Base-by-base conservation (phyloP, 2,888 invertebrate species). In the Glaucopsyche alexis region DNA sequence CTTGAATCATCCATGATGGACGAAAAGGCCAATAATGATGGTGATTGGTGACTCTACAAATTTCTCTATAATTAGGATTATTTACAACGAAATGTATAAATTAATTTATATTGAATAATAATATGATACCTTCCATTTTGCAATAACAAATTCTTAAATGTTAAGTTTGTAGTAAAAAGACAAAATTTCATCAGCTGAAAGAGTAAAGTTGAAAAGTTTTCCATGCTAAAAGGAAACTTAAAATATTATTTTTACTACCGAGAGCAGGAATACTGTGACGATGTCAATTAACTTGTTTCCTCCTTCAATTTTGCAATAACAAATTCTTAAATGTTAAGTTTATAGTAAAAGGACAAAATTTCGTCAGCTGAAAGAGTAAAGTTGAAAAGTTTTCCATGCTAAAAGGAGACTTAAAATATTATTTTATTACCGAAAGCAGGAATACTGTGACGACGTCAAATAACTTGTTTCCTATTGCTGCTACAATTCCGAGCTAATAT, bases 201-300 rank as follows among this genome's bases (percentile, higher is more conserved):
- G 19, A 55, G 11, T 11, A 19, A 60, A 60, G 55, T 29, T 60
- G 13, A 60, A 60, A 60, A 19, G 55, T 19, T 2, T 11, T 16
- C 52, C 7, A 60, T 60, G 19, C 19, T 29, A 60, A 60, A 13
- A 60, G 29, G 11, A 60, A 9, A 29, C 55, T 60, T 29, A 60
- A 16, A 60, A 60, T 60, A 29, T 60, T 13, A 60, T 29, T 29
- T n/a, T 29, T 5, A 13, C 16, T 52, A 52, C 52, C 16, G 9
- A 3, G 7, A 19, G 55, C 19, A 29, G 19, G 19, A 60, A 60
- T 19, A 60, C 13, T 60, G 11, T 16, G 29, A 29, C 29, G 66
- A 66, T 42, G 11, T 66, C n/a, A 66, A 42, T 40, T 40, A 66
- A 66, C 40, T 45, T 11, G 13, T 66, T 66, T 66, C 66, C 66